A percentile compares a stretch with the other conserved stretches of the same genome.
Conservation (phyloP, 2,113 vertebrate genomes). For the Upupa epops region DNA sequence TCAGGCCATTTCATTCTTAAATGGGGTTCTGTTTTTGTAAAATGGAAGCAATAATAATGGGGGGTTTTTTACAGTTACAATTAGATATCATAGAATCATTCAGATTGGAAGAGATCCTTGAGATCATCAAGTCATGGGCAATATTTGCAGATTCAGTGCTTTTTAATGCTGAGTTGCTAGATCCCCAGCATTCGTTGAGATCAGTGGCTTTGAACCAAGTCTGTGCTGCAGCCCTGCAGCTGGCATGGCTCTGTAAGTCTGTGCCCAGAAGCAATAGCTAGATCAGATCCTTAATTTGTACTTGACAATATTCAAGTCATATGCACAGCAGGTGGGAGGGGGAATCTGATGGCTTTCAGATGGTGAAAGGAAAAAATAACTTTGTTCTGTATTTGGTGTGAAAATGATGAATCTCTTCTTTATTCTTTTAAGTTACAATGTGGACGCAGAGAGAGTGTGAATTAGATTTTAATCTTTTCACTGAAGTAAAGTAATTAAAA, state of each 20-base stretch:
- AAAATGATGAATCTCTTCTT: conserved; percentile 25
- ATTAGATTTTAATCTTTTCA: conserved; percentile 41
- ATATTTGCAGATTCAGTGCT: not conserved
- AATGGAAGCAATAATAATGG: not conserved
- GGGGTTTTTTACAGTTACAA: not conserved
- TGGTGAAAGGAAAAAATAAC: not conserved
- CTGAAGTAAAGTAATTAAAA: conserved; percentile 56
- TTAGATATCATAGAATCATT: not conserved
- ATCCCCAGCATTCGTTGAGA: rapidly evolving
- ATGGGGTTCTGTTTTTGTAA: not conserved
- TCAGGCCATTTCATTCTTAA: not conserved
- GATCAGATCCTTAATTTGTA: conserved; percentile 33
- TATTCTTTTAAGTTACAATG: not conserved
- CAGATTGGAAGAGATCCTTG: too few relatives aligned
- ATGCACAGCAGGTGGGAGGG: not conserved
- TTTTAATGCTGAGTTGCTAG: not conserved
- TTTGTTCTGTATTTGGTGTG: not conserved
- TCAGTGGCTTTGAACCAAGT: not conserved
- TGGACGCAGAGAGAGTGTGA: not conserved
- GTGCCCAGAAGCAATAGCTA: not conserved
- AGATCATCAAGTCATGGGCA: too few relatives aligned
- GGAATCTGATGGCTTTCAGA: conserved; percentile 11
- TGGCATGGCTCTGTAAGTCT: rapidly evolving
- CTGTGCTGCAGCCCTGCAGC: not conserved
- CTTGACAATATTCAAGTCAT: not conserved